These are phyloP conservation scores for Drosophila repleta DNA, from an alignment of 1,140 invertebrate genomes.

Conservation along the genomic window DNA sequence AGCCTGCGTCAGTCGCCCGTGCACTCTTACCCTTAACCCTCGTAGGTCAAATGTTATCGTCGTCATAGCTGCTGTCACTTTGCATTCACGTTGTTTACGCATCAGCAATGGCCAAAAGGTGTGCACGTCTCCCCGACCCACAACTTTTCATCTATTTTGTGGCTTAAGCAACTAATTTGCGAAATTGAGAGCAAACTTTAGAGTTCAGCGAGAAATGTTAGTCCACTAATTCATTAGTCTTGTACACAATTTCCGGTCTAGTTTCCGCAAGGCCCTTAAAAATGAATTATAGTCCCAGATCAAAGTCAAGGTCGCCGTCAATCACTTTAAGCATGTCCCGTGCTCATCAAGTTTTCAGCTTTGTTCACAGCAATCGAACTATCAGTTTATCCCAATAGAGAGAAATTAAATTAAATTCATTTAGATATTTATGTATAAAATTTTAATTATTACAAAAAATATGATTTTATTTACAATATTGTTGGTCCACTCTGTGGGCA, in stretches of 20 bases:
- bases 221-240: slow-evolving; percentile 32
- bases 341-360: no score
- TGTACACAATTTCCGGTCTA: slow-evolving; percentile 24
- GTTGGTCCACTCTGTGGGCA: not conserved
- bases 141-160: slow-evolving; percentile 21
- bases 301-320: slow-evolving; percentile 20
- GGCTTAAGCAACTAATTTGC: slow-evolving; percentile 38
- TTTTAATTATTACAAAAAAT: not conserved
- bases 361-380: no score
- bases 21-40: slow-evolving; percentile 37
- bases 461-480: not conserved
- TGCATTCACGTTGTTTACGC: slow-evolving; percentile 74
- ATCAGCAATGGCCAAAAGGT: slow-evolving; percentile 55
- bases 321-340: not conserved
- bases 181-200: slow-evolving; percentile 9
- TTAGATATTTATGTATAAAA: no score
- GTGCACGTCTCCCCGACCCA: slow-evolving; percentile 6
- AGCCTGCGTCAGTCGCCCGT: slow-evolving; percentile 10
- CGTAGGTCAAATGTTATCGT: slow-evolving; percentile 40
- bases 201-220: not conserved
- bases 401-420: no score
- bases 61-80: slow-evolving; percentile 65
- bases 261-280: not conserved
- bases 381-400: no score
- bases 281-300: not conserved